Evolutionary conservation across 2,113 vertebrate genomes (phyloP).

Genomic region (Potamarius usumacintae): DNA sequence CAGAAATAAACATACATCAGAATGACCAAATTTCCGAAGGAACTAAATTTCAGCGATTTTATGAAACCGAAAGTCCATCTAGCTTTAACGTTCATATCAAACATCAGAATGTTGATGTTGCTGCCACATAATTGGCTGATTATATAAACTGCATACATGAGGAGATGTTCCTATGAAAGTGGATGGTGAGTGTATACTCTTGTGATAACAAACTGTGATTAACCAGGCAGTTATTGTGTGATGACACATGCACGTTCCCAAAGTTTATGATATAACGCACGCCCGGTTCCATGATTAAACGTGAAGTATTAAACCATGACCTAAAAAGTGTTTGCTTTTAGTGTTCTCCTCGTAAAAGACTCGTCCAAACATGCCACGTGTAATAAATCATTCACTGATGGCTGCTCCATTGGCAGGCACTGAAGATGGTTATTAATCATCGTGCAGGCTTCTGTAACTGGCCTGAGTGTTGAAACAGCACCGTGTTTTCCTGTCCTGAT

Average conservation of each 20-base stretch:
- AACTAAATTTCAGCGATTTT: no score
- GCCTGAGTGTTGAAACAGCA: not conserved
- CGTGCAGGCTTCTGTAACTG: not conserved
- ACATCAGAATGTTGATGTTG: not conserved
- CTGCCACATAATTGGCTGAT: not conserved
- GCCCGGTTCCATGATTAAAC: not conserved
- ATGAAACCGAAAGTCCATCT: no score
- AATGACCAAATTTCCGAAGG: no score
- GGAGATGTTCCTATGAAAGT: not conserved
- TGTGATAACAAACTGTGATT: not conserved
- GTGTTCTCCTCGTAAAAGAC: not conserved
- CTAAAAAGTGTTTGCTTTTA: not conserved
- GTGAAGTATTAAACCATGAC: slow-evolving; percentile 1
- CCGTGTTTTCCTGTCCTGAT: slow-evolving; percentile 17
- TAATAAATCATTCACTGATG: slow-evolving; percentile 28
- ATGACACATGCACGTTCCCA: no score
- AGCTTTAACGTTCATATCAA: not conserved
- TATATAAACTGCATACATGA: not conserved
- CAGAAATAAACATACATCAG: no score
- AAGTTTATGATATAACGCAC: no score
- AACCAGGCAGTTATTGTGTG: not conserved
- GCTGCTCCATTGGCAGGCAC: not conserved
- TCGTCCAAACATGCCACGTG: not conserved
- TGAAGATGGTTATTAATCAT: slow-evolving; percentile 8
- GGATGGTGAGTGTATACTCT: not conserved